These are phyloP conservation scores for Oxyruncus cristatus DNA, from an alignment of 2,113 vertebrate genomes.

Conservation along the genomic window DNA sequence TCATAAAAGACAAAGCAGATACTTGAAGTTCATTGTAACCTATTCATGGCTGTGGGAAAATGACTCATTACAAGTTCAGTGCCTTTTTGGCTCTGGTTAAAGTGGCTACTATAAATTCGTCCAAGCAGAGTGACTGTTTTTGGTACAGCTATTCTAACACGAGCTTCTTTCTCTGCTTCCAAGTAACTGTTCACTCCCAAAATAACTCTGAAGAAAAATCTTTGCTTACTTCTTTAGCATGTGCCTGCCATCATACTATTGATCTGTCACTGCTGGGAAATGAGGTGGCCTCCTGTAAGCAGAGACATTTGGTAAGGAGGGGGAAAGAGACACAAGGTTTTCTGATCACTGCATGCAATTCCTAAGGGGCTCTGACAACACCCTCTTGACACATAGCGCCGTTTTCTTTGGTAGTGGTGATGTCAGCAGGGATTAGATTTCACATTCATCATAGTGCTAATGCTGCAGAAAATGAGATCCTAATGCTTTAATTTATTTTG, in stretches of 20 bases:
- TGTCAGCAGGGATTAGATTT: constrained; percentile 1
- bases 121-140: neutral
- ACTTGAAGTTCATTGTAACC: constrained; percentile 20
- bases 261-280: neutral
- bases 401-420: neutral
- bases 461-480: constrained; percentile 15
- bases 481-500: constrained; percentile 17
- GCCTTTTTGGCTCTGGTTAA: neutral
- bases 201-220: neutral
- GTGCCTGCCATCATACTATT: neutral
- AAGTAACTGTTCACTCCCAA: neutral
- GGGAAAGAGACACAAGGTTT: neutral
- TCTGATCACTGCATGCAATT: neutral
- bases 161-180: neutral
- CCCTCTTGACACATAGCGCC: neutral
- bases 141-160: neutral
- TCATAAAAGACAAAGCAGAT: neutral
- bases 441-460: neutral
- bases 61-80: neutral
- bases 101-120: neutral
- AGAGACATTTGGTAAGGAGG: neutral
- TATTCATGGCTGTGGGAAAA: neutral
- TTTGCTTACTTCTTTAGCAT: neutral
- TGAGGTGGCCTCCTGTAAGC: neutral
- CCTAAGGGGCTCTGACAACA: neutral